Conservation (phyloP, 2,888 invertebrate species). For the Caenorhabditis zanzibari region DNA sequence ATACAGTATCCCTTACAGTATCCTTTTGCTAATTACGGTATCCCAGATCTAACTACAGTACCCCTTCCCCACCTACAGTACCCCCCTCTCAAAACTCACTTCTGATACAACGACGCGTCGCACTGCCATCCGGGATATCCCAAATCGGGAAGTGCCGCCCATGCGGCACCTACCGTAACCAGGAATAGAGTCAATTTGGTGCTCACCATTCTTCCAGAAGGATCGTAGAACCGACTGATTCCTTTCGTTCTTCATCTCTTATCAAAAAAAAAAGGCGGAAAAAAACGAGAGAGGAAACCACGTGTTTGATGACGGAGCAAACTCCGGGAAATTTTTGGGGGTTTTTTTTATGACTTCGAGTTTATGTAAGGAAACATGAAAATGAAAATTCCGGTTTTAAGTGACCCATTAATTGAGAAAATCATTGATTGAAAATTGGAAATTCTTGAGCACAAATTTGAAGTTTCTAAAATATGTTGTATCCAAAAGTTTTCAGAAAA, state of each 20-base stretch:
- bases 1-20: too few species aligned
- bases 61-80: too few species aligned
- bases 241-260: slow-evolving; percentile 28
- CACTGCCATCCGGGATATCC: slow-evolving; percentile 74
- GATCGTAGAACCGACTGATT: slow-evolving; percentile 30
- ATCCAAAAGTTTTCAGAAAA: too few species aligned
- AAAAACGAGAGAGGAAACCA: slow-evolving; percentile 2
- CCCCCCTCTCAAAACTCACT: slow-evolving; percentile 39
- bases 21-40: too few species aligned
- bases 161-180: slow-evolving; percentile 21
- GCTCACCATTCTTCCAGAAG: neutral
- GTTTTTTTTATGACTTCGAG: slow-evolving; percentile 20
- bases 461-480: too few species aligned
- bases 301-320: slow-evolving; percentile 42
- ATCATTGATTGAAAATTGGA: neutral
- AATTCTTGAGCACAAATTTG: too few species aligned
- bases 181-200: slow-evolving; percentile 1
- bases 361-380: neutral
- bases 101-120: slow-evolving; percentile 53
- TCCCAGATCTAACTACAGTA: too few species aligned
- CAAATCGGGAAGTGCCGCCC: slow-evolving; percentile 62
- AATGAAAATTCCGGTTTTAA: slow-evolving; percentile 2
- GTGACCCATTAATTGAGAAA: neutral
- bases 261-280: too few species aligned
- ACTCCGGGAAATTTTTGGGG: slow-evolving; percentile 14